phyloP scores from a whole-genome alignment of 1,140 invertebrate species.

The Cydia strobilella region DNA sequence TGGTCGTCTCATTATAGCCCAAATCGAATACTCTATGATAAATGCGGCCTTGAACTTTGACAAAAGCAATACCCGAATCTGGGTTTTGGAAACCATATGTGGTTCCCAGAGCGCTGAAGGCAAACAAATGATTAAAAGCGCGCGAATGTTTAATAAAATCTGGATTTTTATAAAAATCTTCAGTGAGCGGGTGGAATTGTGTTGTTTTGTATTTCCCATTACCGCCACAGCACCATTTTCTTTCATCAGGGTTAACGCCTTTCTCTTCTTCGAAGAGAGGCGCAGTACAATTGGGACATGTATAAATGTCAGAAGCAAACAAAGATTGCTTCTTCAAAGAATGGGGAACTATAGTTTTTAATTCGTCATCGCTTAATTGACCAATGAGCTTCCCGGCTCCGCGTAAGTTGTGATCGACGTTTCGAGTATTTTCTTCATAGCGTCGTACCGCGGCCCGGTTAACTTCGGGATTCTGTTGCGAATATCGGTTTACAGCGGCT shows the following conservation, averaged over 20 bases:
- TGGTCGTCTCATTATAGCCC: too few relatives aligned
- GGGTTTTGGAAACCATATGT: neutral
- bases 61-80: neutral
- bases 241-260: neutral
- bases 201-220: neutral
- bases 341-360: neutral
- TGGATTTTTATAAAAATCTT: neutral
- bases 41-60: neutral
- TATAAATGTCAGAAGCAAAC: neutral
- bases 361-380: too few relatives aligned
- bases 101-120: neutral
- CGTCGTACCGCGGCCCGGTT: neutral
- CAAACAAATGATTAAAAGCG: too few relatives aligned
- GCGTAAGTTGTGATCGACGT: neutral
- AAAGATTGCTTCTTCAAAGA: neutral
- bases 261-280: neutral
- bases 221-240: neutral
- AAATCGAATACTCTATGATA: neutral
- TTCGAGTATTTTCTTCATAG: neutral
- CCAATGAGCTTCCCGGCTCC: neutral
- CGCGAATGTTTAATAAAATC: too few relatives aligned
- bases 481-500: neutral
- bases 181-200: constrained; percentile 2
- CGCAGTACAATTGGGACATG: neutral
- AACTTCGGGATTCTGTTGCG: neutral